Evolutionary conservation across 2,888 invertebrate genomes (phyloP).

Genomic region (Microplitis deprimator): DNA sequence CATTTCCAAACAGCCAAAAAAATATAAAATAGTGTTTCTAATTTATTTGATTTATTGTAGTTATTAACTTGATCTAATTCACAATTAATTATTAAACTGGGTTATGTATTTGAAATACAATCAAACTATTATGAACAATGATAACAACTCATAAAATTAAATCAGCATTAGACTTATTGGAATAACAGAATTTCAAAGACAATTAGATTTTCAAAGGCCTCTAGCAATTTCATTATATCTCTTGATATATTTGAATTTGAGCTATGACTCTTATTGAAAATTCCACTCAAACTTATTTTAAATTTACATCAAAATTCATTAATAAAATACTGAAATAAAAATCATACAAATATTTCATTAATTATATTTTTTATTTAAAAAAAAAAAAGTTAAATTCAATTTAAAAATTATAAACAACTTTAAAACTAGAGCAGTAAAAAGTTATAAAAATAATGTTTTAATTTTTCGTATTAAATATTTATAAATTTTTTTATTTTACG

Average conservation of each 20-base stretch:
- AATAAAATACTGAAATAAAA: background rate
- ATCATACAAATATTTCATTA: background rate
- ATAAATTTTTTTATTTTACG: constrained; percentile 9
- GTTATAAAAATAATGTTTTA: background rate
- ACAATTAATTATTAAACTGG: too few species aligned
- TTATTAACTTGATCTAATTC: background rate
- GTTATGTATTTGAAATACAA: too few species aligned
- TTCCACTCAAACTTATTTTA: background rate
- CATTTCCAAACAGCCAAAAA: background rate
- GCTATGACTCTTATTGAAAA: constrained; percentile 2
- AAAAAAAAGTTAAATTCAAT: background rate
- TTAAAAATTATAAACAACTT: background rate
- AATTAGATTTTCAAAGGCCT: background rate
- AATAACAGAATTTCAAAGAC: background rate
- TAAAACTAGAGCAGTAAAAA: background rate
- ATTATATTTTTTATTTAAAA: background rate
- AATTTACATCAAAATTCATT: background rate
- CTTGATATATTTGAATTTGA: background rate
- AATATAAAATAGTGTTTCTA: background rate
- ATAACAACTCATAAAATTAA: background rate
- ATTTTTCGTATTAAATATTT: background rate
- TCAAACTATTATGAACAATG: too few species aligned
- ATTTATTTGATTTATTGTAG: background rate
- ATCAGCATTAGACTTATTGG: background rate
- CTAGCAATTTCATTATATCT: constrained; percentile 2